Conservation (phyloP, 1,140 invertebrate genomes). For the Solenopsis invicta region DNA sequence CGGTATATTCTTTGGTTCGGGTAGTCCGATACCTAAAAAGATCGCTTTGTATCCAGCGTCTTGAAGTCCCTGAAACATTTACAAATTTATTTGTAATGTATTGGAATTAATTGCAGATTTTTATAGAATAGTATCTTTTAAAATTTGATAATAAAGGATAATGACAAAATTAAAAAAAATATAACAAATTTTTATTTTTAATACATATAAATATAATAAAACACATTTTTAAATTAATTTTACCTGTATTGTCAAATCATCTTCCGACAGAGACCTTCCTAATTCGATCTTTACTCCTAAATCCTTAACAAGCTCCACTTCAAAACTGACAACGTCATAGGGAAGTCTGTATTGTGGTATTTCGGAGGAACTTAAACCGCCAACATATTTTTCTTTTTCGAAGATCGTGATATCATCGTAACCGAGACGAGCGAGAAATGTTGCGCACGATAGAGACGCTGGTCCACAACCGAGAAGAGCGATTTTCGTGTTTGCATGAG, state of each 20-base stretch:
- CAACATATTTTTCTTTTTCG: constrained; percentile 95
- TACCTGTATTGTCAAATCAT: constrained; percentile 92
- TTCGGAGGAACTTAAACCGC: constrained; percentile 97
- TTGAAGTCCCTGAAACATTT: constrained; percentile 88
- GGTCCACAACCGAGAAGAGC: constrained; percentile 98
- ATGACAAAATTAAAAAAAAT: neutral
- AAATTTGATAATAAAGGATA: neutral
- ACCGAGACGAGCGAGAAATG: constrained; percentile 96
- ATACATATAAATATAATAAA: neutral
- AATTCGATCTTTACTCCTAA: constrained; percentile 95
- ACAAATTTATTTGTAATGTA: neutral
- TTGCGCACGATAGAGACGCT: constrained; percentile 98
- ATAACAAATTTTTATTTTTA: neutral
- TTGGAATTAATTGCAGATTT: neutral
- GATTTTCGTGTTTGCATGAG: constrained; percentile 92
- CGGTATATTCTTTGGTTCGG: constrained; percentile 94
- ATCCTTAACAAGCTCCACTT: constrained; percentile 96
- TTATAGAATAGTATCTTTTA: constrained; percentile 1
- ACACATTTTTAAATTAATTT: constrained; percentile 10
- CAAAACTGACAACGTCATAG: constrained; percentile 97
- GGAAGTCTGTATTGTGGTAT: constrained; percentile 99
- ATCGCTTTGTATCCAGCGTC: constrained; percentile 92
- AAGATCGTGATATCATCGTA: constrained; percentile 97
- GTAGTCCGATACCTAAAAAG: constrained; percentile 98
- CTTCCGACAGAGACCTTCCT: constrained; percentile 88